Percentiles rank a stretch among this genome's conserved stretches.
Conservation (phyloP, 2,113 vertebrate genomes). For the human region DNA sequence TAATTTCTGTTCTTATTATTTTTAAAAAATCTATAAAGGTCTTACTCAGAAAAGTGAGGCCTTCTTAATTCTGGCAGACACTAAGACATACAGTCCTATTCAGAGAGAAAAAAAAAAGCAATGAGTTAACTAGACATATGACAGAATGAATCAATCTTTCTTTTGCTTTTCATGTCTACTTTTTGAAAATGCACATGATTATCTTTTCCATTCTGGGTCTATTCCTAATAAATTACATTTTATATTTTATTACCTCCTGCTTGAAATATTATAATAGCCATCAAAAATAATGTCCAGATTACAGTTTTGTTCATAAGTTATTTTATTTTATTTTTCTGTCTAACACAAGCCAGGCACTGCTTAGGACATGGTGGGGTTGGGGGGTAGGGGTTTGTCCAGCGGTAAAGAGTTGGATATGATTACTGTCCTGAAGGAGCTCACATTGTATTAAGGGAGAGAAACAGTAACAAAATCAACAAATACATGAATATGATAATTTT, state of each 20-base stretch:
- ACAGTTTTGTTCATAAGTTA: background rate
- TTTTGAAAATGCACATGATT: slow-evolving; percentile 6
- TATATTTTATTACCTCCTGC: slow-evolving; percentile 36
- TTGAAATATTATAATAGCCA: background rate
- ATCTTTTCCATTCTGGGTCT: slow-evolving; percentile 27
- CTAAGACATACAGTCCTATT: background rate
- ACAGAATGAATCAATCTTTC: background rate
- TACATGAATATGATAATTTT: background rate
- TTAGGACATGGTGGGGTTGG: background rate
- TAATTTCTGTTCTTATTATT: background rate
- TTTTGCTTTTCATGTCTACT: background rate
- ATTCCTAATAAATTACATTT: slow-evolving; percentile 19
- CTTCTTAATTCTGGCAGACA: background rate
- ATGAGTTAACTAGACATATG: background rate
- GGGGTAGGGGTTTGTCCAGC: no score
- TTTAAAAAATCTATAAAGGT: background rate
- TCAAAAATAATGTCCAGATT: slow-evolving; percentile 24
- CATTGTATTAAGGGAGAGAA: background rate
- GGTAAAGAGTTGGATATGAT: background rate
- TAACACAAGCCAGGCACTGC: background rate
- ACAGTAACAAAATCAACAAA: background rate
- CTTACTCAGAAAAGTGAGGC: background rate
- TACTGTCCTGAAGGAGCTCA: background rate
- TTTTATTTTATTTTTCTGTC: background rate
- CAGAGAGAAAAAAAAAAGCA: background rate